Base-by-base conservation (phyloP, 2,797 vertebrate species). In the Potorous gilbertii region DNA sequence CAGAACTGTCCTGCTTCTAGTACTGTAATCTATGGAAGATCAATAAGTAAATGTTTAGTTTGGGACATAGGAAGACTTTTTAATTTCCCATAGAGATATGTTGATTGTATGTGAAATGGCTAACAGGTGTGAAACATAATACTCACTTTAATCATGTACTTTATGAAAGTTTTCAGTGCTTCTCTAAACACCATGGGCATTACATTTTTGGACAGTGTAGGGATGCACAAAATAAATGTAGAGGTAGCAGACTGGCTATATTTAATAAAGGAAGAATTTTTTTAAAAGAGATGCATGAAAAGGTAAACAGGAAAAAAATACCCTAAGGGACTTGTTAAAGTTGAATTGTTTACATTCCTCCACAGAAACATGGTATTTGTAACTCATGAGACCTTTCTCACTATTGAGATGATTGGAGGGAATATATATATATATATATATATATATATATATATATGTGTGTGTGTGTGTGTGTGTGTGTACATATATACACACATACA, bases 211-310 rank as follows among this genome's bases (percentile, higher is more conserved):
- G 96, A 93, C 56, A 94, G 52, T 91, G 16, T n/a, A 96, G 95
- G 97, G 94, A 95, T 96, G 94, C 96, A 97, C 94, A 56, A 81
- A 52, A 56, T 92, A 95, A 97, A 96, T 55, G 94, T 97, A 97
- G 95, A 96, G 96, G 93, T 97, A 97, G 97, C 90, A 96, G 18
- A 92, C 56, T 97, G 96, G 97, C 97, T 97, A 97, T 98, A 96
- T 96, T 94, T 96, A 98, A 98, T 98, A 98, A 98, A 98, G 98
- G 98, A 98, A 98, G 97, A 97, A 96, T 97, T 96, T 95, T 52
- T 52, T 52, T 52, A 52, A 52, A 50, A 50, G 50, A 52, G 52
- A 52, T 52, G 52, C 52, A 52, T 52, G 52, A 52, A 52, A 52
- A 52, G 52, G 52, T 52, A 4, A 52, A 52, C 52, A 52, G 52